A percentile compares a stretch with the other conserved stretches of the same genome.
These are phyloP conservation scores for Aplodontia rufa DNA, from an alignment of 2,113 vertebrate genomes.

Conservation along the genomic window DNA sequence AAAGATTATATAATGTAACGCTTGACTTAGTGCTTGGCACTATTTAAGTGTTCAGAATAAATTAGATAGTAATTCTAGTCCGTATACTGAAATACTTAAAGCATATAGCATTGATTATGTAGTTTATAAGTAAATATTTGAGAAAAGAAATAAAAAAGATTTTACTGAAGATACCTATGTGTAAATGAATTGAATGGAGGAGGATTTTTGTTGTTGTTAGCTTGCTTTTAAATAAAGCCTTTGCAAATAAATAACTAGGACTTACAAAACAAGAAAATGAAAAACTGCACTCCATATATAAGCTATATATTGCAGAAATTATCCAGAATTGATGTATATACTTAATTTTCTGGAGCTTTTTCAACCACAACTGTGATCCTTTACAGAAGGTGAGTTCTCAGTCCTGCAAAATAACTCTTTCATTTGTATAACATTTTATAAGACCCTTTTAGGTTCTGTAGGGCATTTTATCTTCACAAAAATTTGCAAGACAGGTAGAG, in stretches of 20 bases:
- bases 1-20: neutral
- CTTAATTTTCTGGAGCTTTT: neutral
- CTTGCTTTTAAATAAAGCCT: slow-evolving; percentile 17
- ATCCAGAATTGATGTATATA: neutral
- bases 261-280: neutral
- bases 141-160: neutral
- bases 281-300: neutral
- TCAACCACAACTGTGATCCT: neutral
- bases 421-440: neutral
- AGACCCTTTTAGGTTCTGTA: neutral
- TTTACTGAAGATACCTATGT: neutral
- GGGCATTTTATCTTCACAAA: neutral
- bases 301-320: neutral
- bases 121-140: neutral
- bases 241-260: neutral
- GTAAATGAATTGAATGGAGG: neutral
- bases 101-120: neutral
- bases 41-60: neutral
- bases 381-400: slow-evolving; percentile 2
- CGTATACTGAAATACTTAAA: neutral
- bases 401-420: neutral
- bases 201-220: neutral
- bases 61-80: neutral
- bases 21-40: neutral
- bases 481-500: neutral